Base-by-base conservation (phyloP, 2,113 vertebrate species). In the Dasyornis broadbenti region DNA sequence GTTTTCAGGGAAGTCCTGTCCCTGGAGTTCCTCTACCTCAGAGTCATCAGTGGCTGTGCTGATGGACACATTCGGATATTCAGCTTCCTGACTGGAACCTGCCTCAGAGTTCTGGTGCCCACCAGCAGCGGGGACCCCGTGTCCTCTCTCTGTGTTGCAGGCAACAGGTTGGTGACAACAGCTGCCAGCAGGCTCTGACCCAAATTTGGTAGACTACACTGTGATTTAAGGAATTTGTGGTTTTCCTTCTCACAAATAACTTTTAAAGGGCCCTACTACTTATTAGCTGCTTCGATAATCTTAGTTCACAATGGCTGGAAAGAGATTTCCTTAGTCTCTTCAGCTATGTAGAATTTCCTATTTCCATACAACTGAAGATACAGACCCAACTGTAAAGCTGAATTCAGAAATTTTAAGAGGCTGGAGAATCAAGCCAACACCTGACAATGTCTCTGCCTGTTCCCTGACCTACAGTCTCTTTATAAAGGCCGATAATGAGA, bases 41-140 rank as follows among this genome's bases (percentile, higher is more conserved):
- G 99, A 33, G 98, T 99, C 42, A 84, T 99, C 95, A 99, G 98
- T 0, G 98, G 98, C 88, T 99, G 99, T n/a, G 97, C 92, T 7
- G 99, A 99, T 0, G 99, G 99, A 50, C 99, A 98, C 95, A 98
- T 99, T 76, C 98, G 98, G 13, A 96, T 99, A 52, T 99, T 99
- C 76, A 98, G 97, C 87, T 98, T 98, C 89, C 96, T 99, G 77
- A 98, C 96, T 0, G 99, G 99, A 19, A 97, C 96, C 39, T 99
- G 99, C 92, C 96, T 99, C 66, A 98, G 95, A 85, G 97, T 98
- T 66, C 94, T 99, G 97, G 97, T 94, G 82, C 98, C 94, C 59
- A 97, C 95, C 7, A 72, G 97, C 59, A 94, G 96, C 69, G 71
- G 97, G 33, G 98, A 97, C n/a, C 97, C 97, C 0, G 35, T 99